Percentiles rank a stretch among this genome's conserved stretches.
Evolutionary conservation across 2,888 invertebrate genomes (phyloP).

Genomic region (Diloba caeruleocephala): DNA sequence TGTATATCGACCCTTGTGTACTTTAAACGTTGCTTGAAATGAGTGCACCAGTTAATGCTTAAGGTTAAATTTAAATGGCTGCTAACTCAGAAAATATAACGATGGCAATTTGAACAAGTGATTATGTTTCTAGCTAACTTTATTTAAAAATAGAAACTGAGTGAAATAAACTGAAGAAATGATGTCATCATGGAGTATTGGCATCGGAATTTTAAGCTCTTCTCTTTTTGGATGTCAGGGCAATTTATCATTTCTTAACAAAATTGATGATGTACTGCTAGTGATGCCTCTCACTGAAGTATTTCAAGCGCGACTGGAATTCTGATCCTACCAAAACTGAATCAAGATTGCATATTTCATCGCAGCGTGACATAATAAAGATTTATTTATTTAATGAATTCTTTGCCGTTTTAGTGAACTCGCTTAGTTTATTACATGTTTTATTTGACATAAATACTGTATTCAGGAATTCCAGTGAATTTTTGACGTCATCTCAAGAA

Average conservation of each 20-base stretch:
- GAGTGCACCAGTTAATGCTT: no score
- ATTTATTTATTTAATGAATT: conserved; percentile 53
- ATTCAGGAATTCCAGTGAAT: conserved; percentile 20
- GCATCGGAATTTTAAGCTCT: conserved; percentile 59
- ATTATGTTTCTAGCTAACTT: conserved; percentile 43
- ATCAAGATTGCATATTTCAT: conserved; percentile 53
- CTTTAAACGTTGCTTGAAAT: no score
- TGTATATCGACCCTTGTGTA: no score
- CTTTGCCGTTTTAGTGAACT: conserved; percentile 32
- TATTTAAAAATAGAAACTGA: conserved; percentile 56
- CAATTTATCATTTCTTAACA: conserved; percentile 67
- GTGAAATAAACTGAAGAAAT: conserved; percentile 65
- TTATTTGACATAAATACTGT: conserved; percentile 20
- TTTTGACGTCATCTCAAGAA: conserved; percentile 48
- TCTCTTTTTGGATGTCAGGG: conserved; percentile 32
- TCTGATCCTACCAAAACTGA: conserved; percentile 32
- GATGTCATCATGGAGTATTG: conserved; percentile 54
- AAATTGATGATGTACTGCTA: conserved; percentile 62
- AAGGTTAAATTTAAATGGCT: conserved; percentile 26
- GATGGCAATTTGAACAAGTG: conserved; percentile 36
- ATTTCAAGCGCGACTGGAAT: conserved; percentile 48
- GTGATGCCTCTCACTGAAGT: conserved; percentile 53
- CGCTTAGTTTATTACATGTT: conserved; percentile 35
- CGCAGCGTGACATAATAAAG: conserved; percentile 40
- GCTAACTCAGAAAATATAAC: conserved; percentile 27